Conservation (phyloP, 2,113 vertebrate genomes). For the Mastomys coucha region DNA sequence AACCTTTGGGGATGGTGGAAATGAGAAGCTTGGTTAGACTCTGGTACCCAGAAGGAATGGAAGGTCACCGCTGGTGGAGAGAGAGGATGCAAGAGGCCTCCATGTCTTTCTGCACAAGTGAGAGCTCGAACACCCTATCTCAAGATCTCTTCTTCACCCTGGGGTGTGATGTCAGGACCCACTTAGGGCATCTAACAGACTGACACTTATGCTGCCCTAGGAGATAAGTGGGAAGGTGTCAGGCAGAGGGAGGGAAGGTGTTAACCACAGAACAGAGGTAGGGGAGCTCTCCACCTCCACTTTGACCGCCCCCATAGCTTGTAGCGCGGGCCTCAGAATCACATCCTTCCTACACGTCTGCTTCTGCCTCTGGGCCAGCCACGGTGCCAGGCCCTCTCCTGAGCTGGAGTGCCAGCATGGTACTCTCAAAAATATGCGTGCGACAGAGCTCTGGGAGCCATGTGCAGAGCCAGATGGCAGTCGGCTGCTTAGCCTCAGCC, state of each 20-base stretch:
- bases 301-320: too few species aligned
- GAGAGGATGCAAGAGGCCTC: background rate
- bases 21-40: background rate
- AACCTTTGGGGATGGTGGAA: background rate
- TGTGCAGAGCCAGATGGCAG: fast-evolving
- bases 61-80: background rate
- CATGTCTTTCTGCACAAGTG: slow-evolving; percentile 64
- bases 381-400: background rate
- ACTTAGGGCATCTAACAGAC: slow-evolving; percentile 59
- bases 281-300: background rate
- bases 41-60: background rate
- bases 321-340: background rate
- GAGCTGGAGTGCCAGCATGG: background rate
- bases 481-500: background rate
- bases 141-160: slow-evolving; percentile 64
- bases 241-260: slow-evolving; percentile 71
- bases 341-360: background rate
- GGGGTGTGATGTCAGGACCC: slow-evolving; percentile 75
- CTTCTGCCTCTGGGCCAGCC: background rate
- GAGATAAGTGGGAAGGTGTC: slow-evolving; percentile 70
- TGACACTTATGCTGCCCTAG: slow-evolving; percentile 1
- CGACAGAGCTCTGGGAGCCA: background rate
- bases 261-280: slow-evolving; percentile 61
- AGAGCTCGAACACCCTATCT: slow-evolving; percentile 52
- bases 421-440: background rate